Evolutionary conservation across 2,888 invertebrate genomes (phyloP).

Genomic region (Campoletis raptor): DNA sequence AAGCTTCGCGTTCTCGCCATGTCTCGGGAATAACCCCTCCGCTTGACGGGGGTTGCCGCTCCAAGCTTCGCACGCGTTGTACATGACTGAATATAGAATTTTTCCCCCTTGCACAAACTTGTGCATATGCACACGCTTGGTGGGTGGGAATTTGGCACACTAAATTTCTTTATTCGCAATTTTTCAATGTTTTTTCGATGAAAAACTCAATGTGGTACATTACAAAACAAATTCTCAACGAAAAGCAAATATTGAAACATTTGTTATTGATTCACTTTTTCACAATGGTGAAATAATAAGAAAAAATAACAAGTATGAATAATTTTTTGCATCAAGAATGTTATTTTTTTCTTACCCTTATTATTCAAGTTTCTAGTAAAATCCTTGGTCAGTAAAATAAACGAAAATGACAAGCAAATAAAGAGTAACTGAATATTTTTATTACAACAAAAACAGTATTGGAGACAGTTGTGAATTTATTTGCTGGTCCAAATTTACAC

Average conservation of each 20-base stretch:
- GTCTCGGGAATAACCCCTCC: conserved; percentile 50
- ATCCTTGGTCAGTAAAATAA: neutral
- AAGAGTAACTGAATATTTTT: neutral
- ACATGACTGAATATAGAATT: conserved; percentile 47
- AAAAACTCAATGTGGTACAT: neutral
- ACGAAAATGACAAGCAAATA: neutral
- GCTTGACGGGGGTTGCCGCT: conserved; percentile 45
- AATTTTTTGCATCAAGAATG: neutral
- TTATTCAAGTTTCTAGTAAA: neutral
- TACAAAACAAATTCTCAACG: neutral
- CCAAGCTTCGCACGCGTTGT: conserved; percentile 47
- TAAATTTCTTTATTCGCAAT: neutral
- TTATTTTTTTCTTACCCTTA: neutral
- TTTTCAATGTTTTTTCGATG: neutral
- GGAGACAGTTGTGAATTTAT: neutral
- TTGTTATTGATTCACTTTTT: too few species aligned
- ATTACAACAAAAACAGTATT: neutral
- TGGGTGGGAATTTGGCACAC: neutral
- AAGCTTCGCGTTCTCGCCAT: conserved; percentile 41
- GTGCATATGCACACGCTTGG: neutral
- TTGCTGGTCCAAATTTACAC: neutral
- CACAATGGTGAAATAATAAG: too few species aligned
- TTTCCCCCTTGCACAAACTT: conserved; percentile 21
- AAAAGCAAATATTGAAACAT: neutral
- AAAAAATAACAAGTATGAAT: neutral